phyloP scores from a whole-genome alignment of 2,888 invertebrate species.

The Drosophila barbarae region DNA sequence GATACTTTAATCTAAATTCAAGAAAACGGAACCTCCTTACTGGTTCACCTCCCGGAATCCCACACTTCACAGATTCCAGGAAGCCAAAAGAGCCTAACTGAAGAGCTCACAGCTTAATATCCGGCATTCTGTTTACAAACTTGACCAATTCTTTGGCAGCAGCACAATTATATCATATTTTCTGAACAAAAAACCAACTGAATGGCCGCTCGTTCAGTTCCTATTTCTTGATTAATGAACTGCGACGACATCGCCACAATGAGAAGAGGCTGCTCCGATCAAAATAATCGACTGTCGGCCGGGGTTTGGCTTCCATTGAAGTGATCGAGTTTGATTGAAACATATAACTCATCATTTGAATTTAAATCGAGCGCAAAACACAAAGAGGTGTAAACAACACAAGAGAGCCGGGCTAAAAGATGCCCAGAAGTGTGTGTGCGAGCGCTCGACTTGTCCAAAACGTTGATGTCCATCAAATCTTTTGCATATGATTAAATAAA shows the following conservation, averaged over 20 bases:
- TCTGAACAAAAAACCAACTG: conserved; percentile 23
- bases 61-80: not conserved
- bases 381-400: conserved; percentile 43
- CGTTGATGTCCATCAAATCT: conserved; percentile 72
- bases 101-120: conserved; percentile 34
- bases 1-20: not conserved
- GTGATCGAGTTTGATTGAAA: conserved; percentile 49
- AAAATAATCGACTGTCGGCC: conserved; percentile 14
- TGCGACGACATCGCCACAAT: conserved; percentile 45
- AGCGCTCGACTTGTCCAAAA: conserved; percentile 47
- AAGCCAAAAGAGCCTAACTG: conserved; percentile 3
- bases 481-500: conserved; percentile 74
- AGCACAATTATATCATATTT: conserved; percentile 45
- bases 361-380: conserved; percentile 42
- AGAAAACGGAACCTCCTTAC: not conserved
- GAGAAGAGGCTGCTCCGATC: conserved; percentile 22
- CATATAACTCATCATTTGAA: conserved; percentile 47
- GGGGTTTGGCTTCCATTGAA: conserved; percentile 35
- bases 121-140: conserved; percentile 62
- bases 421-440: conserved; percentile 23
- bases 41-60: not conserved
- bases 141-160: conserved; percentile 45
- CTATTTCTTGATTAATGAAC: conserved; percentile 63
- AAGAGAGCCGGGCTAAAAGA: conserved; percentile 21
- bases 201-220: conserved; percentile 53